These are phyloP conservation scores for Poecilia velifera DNA, from an alignment of 2,797 vertebrate species.

Conservation along the genomic window DNA sequence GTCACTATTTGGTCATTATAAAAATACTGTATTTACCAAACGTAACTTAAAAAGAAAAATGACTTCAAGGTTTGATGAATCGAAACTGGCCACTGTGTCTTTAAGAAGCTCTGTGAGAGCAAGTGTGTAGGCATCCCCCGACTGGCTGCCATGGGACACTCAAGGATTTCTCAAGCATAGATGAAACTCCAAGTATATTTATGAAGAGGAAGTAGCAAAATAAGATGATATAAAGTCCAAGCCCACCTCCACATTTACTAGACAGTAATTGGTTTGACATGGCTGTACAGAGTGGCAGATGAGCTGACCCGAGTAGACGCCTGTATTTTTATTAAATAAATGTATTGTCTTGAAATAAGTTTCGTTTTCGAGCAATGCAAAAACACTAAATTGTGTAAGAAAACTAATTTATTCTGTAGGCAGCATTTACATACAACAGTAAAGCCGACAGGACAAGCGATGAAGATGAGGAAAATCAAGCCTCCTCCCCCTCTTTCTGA, in stretches of 20 bases:
- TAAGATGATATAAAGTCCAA: too few species aligned
- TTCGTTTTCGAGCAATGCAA: background rate
- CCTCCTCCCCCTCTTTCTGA: background rate
- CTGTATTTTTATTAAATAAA: background rate
- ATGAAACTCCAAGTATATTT: too few species aligned
- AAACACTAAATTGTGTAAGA: background rate
- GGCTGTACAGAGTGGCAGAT: background rate
- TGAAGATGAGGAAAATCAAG: constrained; percentile 25
- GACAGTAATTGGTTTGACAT: background rate
- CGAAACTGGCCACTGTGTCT: too few species aligned
- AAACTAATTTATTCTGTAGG: background rate
- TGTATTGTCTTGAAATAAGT: background rate
- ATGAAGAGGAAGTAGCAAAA: too few species aligned
- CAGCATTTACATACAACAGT: background rate
- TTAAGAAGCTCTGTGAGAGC: too few species aligned
- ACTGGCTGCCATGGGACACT: too few species aligned
- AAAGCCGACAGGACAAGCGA: background rate
- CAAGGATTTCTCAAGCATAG: too few species aligned
- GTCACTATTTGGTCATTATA: too few species aligned
- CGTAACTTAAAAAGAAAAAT: too few species aligned
- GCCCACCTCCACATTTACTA: background rate
- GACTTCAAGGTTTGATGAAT: too few species aligned
- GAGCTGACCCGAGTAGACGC: background rate
- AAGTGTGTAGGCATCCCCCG: too few species aligned
- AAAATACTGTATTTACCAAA: too few species aligned